These are phyloP conservation scores for Silurus lanzhouensis DNA, from an alignment of 2,797 vertebrate genomes.

Conservation along the genomic window DNA sequence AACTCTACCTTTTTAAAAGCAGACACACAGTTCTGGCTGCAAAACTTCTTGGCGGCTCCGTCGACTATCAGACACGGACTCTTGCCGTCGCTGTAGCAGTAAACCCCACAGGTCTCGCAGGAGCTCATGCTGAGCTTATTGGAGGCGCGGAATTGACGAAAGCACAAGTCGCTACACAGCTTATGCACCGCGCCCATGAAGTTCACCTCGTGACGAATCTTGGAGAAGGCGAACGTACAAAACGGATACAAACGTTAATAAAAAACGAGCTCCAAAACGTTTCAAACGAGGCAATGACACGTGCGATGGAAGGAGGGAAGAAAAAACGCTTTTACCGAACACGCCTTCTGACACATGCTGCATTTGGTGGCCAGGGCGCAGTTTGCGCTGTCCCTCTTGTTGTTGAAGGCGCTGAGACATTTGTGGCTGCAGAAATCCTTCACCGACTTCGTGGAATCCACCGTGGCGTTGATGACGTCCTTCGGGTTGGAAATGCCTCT, in stretches of 20 bases:
- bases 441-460: conserved; percentile 80
- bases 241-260: too few relatives aligned
- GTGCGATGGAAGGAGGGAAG: too few relatives aligned
- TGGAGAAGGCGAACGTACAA: conserved; percentile 16
- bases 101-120: conserved; percentile 87
- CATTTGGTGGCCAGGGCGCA: conserved; percentile 69
- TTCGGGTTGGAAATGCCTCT: conserved; percentile 89
- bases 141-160: conserved; percentile 86
- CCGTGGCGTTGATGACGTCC: conserved; percentile 87
- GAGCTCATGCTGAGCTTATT: conserved; percentile 91
- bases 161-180: conserved; percentile 92
- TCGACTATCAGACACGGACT: conserved; percentile 85
- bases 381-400: conserved; percentile 79
- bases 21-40: conserved; percentile 80
- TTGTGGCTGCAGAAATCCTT: conserved; percentile 93
- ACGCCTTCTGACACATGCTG: conserved; percentile 89
- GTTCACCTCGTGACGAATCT: conserved; percentile 94
- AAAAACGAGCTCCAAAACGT: too few relatives aligned
- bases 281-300: too few relatives aligned
- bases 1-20: conserved; percentile 85
- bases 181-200: conserved; percentile 87
- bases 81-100: conserved; percentile 81
- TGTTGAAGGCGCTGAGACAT: conserved; percentile 84
- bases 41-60: conserved; percentile 85
- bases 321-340: conserved; percentile 75